These are phyloP conservation scores for Prietella phreatophila DNA, from an alignment of 2,113 vertebrate genomes.

Conservation along the genomic window DNA sequence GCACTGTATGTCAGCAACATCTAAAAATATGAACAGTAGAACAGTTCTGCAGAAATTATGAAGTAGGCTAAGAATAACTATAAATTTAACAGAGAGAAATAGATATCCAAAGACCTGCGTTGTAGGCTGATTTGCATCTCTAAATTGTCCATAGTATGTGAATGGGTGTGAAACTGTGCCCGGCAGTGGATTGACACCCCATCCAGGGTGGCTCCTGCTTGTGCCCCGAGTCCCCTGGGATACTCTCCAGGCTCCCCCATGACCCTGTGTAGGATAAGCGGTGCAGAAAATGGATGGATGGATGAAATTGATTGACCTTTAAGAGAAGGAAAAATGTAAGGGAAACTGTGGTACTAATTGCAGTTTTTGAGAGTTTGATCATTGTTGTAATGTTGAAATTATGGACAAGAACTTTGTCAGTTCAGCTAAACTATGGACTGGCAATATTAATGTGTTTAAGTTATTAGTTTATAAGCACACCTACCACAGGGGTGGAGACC, in stretches of 20 bases:
- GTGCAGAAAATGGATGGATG: too few relatives aligned
- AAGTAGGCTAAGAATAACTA: not conserved
- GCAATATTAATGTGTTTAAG: not conserved
- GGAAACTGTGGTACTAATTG: not conserved
- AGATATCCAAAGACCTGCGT: too few relatives aligned
- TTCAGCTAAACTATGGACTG: not conserved
- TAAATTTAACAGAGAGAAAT: not conserved
- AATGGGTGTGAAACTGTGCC: too few relatives aligned
- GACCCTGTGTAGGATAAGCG: too few relatives aligned
- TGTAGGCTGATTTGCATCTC: too few relatives aligned
- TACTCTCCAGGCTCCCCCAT: too few relatives aligned
- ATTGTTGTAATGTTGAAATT: not conserved
- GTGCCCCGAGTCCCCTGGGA: too few relatives aligned
- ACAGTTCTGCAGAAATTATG: not conserved
- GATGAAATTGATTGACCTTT: not conserved
- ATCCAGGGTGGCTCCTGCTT: too few relatives aligned
- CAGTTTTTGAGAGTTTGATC: not conserved
- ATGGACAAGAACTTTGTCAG: not conserved
- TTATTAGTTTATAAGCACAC: not conserved
- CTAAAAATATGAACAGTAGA: constrained; percentile 28
- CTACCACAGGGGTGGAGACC: not conserved
- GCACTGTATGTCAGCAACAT: constrained; percentile 22
- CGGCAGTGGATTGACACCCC: too few relatives aligned
- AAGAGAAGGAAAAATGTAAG: not conserved
- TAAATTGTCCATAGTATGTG: too few relatives aligned